phyloP scores from a whole-genome alignment of 2,113 vertebrate species.

The Gobiocypris rarus region DNA sequence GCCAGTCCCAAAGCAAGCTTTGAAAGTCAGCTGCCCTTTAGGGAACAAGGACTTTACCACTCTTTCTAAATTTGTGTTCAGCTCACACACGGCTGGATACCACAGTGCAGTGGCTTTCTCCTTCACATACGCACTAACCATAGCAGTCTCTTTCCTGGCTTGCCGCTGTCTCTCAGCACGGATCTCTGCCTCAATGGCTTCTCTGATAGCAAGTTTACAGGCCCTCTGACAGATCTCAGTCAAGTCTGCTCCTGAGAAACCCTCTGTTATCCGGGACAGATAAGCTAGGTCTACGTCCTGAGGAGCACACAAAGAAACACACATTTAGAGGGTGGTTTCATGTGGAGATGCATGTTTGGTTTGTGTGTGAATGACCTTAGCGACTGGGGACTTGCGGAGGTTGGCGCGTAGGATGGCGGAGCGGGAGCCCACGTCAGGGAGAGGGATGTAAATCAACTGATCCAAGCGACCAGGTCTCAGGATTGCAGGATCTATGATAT shows the following conservation, averaged over 20 bases:
- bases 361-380: constrained; percentile 50
- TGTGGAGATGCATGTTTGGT: neutral
- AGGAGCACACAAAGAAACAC: neutral
- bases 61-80: neutral
- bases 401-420: constrained; percentile 63
- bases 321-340: neutral
- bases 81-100: constrained; percentile 6
- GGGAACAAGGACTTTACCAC: neutral
- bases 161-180: constrained; percentile 57
- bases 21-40: neutral
- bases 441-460: constrained; percentile 67
- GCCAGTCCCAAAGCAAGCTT: neutral
- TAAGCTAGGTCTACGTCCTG: constrained; percentile 65
- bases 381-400: constrained; percentile 64
- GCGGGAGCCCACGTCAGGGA: constrained; percentile 62
- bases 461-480: constrained; percentile 63
- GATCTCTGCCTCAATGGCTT: constrained; percentile 66
- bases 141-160: constrained; percentile 47
- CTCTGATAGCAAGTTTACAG: constrained; percentile 67
- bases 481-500: constrained; percentile 66
- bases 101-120: neutral
- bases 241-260: constrained; percentile 67
- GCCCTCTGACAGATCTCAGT: constrained; percentile 68
- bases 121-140: constrained; percentile 55
- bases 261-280: constrained; percentile 64